Evolutionary conservation across 2,888 invertebrate species (phyloP).

Genomic region (Ommatoiulus sabulosus): DNA sequence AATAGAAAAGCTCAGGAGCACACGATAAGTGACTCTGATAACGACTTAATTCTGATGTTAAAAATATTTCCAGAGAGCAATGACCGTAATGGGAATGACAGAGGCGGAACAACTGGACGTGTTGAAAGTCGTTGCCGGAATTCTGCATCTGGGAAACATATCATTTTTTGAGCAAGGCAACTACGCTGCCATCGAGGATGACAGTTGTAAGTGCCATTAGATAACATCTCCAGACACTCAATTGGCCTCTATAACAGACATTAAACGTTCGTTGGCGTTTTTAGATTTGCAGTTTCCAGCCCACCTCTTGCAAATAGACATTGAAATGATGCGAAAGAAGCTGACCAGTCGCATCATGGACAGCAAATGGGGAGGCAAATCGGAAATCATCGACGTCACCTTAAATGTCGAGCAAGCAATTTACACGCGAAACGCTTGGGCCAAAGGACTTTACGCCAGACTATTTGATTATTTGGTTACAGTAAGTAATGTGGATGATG

Average conservation of each 20-base stretch:
- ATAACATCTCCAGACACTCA: neutral
- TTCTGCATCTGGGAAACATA: constrained; percentile 76
- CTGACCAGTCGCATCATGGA: constrained; percentile 75
- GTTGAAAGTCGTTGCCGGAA: constrained; percentile 73
- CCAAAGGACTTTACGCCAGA: constrained; percentile 75
- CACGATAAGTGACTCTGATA: too few relatives aligned
- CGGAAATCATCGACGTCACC: constrained; percentile 75
- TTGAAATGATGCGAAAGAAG: constrained; percentile 72
- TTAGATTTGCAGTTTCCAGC: constrained; percentile 75
- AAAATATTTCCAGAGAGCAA: constrained; percentile 69
- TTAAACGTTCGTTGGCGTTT: neutral
- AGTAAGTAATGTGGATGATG: constrained; percentile 61
- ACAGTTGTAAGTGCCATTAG: constrained; percentile 70
- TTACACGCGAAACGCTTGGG: constrained; percentile 75
- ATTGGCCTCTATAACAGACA: neutral
- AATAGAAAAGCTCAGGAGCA: too few relatives aligned
- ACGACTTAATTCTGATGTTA: neutral
- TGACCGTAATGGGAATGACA: constrained; percentile 74
- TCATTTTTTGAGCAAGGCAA: constrained; percentile 72
- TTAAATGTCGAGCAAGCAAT: constrained; percentile 76
- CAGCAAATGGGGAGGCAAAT: constrained; percentile 76
- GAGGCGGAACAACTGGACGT: constrained; percentile 72
- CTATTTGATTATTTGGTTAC: constrained; percentile 75
- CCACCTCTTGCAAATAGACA: constrained; percentile 73
- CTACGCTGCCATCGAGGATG: constrained; percentile 72